Base-by-base conservation (phyloP, 2,797 vertebrate genomes). In the Chelon labrosus region DNA sequence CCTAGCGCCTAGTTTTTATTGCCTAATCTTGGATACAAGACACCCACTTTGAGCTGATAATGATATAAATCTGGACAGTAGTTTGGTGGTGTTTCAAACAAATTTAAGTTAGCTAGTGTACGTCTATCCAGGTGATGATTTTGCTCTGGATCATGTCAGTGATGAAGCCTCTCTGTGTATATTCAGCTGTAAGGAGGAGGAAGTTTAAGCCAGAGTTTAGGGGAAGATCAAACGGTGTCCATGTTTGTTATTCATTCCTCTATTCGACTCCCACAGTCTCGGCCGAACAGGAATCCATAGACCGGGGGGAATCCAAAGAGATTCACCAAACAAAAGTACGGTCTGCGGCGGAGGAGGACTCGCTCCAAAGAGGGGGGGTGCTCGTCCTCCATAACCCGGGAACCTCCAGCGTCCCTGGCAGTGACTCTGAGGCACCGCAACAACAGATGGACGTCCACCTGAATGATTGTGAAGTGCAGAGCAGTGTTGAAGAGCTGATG, bases 341-440 rank as follows among this genome's bases (percentile, higher is more conserved):
- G 2, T 50, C 46, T 62, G 74, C 75, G 10, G 39, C 53, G 54
- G 44, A 55, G 54, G 80, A 77, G 1, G 7, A 31, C 65, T 56
- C 53, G 12, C 20, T 83, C 41, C 80, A 75, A 55, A 83, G 79
- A 7, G 69, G 65, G 35, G 69, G 65, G 27, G 25, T 60, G 0
- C 85, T 94, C 10, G 81, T 93, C 80, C 85, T 94, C 77, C 89
- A 90, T 75, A 95, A 94, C 83, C 87, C 83, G 1, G 85, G 75
- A 39, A 71, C 87, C 16, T 80, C 83, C 61, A 84, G 80, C 35
- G 35, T 85, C 58, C 65, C 83, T 25, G 83, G 75, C 1, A 10
- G 56, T 2, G 66, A 77, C 55, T 35, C 46, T 57, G 13, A 70
- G 27, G 67, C 31, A 2, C 47, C 41, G 27, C 27, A 19, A 2